These are phyloP conservation scores for Coluber constrictor DNA, from an alignment of 2,797 vertebrate species.

Conservation along the genomic window DNA sequence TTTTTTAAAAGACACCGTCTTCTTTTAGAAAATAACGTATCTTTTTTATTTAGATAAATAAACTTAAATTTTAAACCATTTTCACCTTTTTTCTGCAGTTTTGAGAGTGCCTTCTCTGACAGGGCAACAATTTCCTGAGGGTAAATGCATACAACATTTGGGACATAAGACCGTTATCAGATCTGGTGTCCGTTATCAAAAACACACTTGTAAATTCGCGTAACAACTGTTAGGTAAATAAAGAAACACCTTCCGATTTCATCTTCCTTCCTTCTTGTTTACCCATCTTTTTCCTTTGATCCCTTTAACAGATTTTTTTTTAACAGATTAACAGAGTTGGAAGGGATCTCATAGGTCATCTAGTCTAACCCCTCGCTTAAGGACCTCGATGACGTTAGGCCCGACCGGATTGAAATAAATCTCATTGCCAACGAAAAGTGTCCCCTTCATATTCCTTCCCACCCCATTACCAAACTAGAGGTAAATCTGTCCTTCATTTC, in stretches of 20 bases:
- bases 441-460: neutral
- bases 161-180: neutral
- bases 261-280: neutral
- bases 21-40: neutral
- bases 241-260: neutral
- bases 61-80: neutral
- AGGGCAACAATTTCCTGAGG: slow-evolving; percentile 66
- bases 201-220: too few relatives aligned
- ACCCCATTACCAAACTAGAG: slow-evolving; percentile 63
- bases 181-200: neutral
- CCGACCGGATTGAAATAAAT: neutral
- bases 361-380: too few relatives aligned
- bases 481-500: slow-evolving; percentile 65
- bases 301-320: too few relatives aligned
- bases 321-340: too few relatives aligned
- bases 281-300: neutral
- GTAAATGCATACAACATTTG: neutral
- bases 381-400: neutral
- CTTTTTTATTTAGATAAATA: neutral
- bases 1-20: neutral
- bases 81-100: slow-evolving; percentile 45
- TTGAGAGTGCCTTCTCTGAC: slow-evolving; percentile 39
- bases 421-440: neutral
- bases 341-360: too few relatives aligned
- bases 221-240: too few relatives aligned